Conservation (phyloP, 1,140 invertebrate species). For the Latrodectus geometricus region DNA sequence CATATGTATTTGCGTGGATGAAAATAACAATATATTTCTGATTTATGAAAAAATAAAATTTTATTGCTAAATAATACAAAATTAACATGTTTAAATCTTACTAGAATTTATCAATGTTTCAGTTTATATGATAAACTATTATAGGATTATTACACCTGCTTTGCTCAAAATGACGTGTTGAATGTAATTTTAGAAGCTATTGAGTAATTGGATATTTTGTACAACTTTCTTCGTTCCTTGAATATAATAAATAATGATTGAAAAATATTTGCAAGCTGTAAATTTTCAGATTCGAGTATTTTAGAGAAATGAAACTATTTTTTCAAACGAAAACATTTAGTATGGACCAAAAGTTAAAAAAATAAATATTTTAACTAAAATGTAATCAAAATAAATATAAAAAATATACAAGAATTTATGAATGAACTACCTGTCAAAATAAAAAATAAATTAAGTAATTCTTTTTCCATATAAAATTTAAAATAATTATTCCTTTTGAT, state of each 20-base stretch:
- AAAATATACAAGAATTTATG: neutral
- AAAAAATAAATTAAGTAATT: neutral
- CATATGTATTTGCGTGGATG: neutral
- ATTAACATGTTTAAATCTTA: no score
- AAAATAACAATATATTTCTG: neutral
- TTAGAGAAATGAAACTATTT: neutral
- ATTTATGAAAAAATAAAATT: neutral
- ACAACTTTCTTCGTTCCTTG: neutral
- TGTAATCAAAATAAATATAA: no score
- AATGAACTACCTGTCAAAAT: neutral
- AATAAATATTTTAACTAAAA: neutral
- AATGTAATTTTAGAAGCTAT: slow-evolving; percentile 12
- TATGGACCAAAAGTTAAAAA: neutral
- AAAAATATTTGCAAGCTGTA: neutral
- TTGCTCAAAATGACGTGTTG: slow-evolving; percentile 52
- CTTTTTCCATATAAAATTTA: neutral
- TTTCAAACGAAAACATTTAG: neutral
- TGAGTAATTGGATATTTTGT: slow-evolving; percentile 2
- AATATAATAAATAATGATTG: neutral
- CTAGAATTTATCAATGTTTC: neutral
- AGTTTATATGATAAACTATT: neutral
- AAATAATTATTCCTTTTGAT: neutral
- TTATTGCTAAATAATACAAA: neutral
- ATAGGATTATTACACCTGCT: slow-evolving; percentile 44
- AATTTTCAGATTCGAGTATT: neutral